These are phyloP conservation scores for Esox niger DNA, from an alignment of 2,113 vertebrate genomes.

Conservation along the genomic window DNA sequence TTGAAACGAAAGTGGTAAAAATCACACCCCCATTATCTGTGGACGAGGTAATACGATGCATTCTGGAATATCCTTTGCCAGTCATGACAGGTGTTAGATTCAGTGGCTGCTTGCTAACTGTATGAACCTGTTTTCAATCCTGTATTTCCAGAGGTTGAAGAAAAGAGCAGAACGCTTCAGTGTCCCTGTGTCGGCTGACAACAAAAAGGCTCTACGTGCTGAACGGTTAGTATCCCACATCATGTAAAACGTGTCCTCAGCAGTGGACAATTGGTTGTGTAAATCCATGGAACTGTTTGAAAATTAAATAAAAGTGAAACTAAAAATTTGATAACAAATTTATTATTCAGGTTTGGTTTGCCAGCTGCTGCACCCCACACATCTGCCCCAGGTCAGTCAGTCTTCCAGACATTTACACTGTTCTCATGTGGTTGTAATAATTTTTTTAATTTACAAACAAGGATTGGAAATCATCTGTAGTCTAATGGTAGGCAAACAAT, in stretches of 20 bases:
- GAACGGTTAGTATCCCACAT: slow-evolving; percentile 74
- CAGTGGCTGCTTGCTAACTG: not conserved
- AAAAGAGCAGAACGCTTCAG: slow-evolving; percentile 89
- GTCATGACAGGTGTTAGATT: not conserved
- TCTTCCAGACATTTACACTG: not conserved
- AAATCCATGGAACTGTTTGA: not conserved
- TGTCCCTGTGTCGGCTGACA: slow-evolving; percentile 80
- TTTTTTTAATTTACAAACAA: not conserved
- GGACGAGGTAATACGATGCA: slow-evolving; percentile 73
- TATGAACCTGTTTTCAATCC: not conserved
- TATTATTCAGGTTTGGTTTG: slow-evolving; percentile 51
- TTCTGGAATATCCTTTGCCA: not conserved
- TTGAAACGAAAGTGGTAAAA: slow-evolving; percentile 87
- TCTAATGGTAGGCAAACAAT: no score
- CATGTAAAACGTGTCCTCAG: not conserved
- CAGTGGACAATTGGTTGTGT: not conserved
- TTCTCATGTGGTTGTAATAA: not conserved
- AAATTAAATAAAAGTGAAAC: no score
- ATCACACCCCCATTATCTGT: slow-evolving; percentile 78
- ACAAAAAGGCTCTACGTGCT: slow-evolving; percentile 86
- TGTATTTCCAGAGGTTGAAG: slow-evolving; percentile 78
- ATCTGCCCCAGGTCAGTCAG: slow-evolving; percentile 53
- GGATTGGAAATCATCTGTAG: not conserved
- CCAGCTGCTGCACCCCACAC: slow-evolving; percentile 57
- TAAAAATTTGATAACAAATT: not conserved